Conservation (phyloP, 2,888 invertebrate genomes). For the Zelleria hepariella region DNA sequence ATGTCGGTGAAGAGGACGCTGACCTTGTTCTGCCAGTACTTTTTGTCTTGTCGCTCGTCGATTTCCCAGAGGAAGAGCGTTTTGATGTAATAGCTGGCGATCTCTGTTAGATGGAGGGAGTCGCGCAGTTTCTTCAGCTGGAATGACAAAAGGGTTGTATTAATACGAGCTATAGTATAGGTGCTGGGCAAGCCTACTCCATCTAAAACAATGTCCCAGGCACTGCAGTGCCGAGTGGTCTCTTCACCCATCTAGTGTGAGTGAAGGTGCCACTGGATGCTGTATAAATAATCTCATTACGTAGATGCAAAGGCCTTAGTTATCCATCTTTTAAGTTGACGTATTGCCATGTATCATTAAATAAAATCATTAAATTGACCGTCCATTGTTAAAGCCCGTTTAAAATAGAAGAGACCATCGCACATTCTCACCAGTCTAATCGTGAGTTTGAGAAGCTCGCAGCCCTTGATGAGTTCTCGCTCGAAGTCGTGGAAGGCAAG, state of each 20-base stretch:
- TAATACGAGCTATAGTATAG: no score
- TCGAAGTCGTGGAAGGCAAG: constrained; percentile 72
- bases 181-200: no score
- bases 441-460: constrained; percentile 50
- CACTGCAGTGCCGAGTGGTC: no score
- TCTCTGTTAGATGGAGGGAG: constrained; percentile 38
- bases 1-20: constrained; percentile 39
- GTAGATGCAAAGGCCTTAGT: no score
- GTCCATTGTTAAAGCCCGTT: no score
- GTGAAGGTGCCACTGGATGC: no score
- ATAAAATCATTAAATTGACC: no score
- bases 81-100: constrained; percentile 73
- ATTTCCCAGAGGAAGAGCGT: constrained; percentile 64
- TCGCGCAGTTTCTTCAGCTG: constrained; percentile 68
- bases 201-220: no score
- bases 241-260: no score
- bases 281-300: no score
- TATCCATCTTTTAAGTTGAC: no score
- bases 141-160: neutral
- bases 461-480: constrained; percentile 55
- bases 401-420: neutral
- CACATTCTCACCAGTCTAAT: constrained; percentile 44
- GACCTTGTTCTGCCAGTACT: constrained; percentile 44
- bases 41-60: constrained; percentile 31
- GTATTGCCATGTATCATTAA: no score